Conservation (phyloP, 37 sponge, comb jelly and placozoan species). For the Spongilla lacustris region DNA sequence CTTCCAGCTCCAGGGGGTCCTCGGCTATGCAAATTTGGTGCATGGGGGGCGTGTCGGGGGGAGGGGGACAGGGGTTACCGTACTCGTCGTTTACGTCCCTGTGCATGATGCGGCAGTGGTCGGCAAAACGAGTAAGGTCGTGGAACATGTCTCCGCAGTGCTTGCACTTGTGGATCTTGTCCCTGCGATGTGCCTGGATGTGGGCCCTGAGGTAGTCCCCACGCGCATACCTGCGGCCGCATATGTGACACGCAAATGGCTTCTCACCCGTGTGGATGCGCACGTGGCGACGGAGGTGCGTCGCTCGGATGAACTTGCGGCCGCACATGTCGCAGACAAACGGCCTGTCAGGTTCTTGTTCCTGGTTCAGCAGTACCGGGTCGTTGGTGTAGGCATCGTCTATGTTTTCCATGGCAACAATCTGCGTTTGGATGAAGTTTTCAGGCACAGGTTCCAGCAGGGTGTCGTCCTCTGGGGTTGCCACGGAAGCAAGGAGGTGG, state of each 20-base stretch:
- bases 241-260: slow-evolving; percentile 81
- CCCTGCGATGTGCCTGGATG: slow-evolving; percentile 68
- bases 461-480: slow-evolving; percentile 50
- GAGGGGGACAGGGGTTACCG: slow-evolving; percentile 52
- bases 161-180: slow-evolving; percentile 73
- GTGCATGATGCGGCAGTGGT: slow-evolving; percentile 68
- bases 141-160: slow-evolving; percentile 76
- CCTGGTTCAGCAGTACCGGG: neutral
- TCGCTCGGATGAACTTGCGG: slow-evolving; percentile 65
- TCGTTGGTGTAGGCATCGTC: neutral
- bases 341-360: slow-evolving; percentile 51
- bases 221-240: slow-evolving; percentile 70
- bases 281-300: slow-evolving; percentile 72
- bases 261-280: slow-evolving; percentile 83
- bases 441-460: neutral
- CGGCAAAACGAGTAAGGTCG: slow-evolving; percentile 71
- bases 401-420: neutral
- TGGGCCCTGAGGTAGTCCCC: slow-evolving; percentile 80
- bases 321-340: slow-evolving; percentile 68
- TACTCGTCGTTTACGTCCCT: slow-evolving; percentile 51
- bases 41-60: slow-evolving; percentile 35
- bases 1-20: slow-evolving; percentile 3
- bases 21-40: slow-evolving; percentile 4
- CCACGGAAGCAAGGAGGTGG: slow-evolving; percentile 76
- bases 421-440: neutral